Conservation (phyloP, 2,797 vertebrate species). For the Pseudocheirus occidentalis region DNA sequence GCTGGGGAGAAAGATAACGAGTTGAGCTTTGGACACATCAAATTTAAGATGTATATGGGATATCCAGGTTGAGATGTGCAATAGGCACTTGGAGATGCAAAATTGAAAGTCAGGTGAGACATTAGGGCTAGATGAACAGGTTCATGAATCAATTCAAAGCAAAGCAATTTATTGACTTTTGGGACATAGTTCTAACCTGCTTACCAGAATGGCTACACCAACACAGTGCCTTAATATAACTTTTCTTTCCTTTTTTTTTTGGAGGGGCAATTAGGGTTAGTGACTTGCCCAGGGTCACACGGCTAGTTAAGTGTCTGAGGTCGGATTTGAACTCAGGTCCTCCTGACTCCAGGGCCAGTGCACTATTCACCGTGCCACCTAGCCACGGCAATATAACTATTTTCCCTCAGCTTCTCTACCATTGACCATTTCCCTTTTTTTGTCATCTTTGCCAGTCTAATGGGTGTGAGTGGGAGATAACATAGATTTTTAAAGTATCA, state of each 20-base stretch:
- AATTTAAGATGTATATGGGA: neutral
- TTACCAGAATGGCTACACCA: neutral
- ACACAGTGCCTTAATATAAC: neutral
- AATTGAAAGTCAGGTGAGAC: neutral
- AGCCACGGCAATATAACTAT: neutral
- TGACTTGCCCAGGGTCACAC: too few species aligned
- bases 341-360: too few species aligned
- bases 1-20: neutral
- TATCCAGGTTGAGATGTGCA: neutral
- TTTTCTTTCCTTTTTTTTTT: neutral
- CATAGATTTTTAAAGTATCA: conserved; percentile 35
- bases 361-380: too few species aligned
- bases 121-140: neutral
- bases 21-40: neutral
- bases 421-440: neutral
- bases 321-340: too few species aligned
- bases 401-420: neutral
- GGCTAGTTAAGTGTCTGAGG: too few species aligned
- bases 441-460: neutral
- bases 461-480: neutral
- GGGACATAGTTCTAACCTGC: neutral
- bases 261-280: too few species aligned
- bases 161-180: neutral
- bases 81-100: neutral
- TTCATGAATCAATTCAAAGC: neutral